Base-by-base conservation (phyloP, 2,113 vertebrate genomes). In the Dasyornis broadbenti region DNA sequence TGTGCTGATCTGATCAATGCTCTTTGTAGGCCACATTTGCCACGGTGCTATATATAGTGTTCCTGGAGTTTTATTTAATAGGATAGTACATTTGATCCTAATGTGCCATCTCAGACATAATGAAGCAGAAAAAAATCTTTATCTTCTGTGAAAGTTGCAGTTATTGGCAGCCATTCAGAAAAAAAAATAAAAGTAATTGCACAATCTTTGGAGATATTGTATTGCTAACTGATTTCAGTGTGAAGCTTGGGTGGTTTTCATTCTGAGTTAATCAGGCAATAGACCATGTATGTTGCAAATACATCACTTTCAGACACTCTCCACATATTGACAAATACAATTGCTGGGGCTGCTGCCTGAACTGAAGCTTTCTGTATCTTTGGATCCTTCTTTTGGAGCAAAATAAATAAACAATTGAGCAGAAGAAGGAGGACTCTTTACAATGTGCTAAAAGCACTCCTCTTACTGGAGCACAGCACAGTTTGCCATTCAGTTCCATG, bases 61-160 rank as follows among this genome's bases (percentile, higher is more conserved):
- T 97, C 82, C 94, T 94, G 92, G 95, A 96, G 96, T 97, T 97
- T 97, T 96, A 97, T 97, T 97, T 97, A 98, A 97, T 97, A 96
- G 96, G 96, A 97, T 2, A 88, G 90, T 97, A 96, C 96, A 97
- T 98, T 97, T 97, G 97, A 96, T 98, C 91, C 94, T 97, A 97
- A 98, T 97, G 96, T 96, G 95, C 95, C 97, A 97, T 97, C 95
- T 96, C 96, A 96, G 93, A 96, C 97, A 97, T 97, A 97, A 98
- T 98, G 97, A 98, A 98, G 97, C 97, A 96, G 94, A 97, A 97
- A 96, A 96, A 97, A 97, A 96, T 97, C 94, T 98, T 97, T 96
- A 97, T 98, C 96, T 97, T 95, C 96, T 96, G 87, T 97, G 97
- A 97, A 98, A 97, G 94, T 97, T 95, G 96, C 96, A 94, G 94